Evolutionary conservation across 2,888 invertebrate species (phyloP), one percentile per base, ranked within the genome.

Genomic region (Phrixothrix hirtus): DNA sequence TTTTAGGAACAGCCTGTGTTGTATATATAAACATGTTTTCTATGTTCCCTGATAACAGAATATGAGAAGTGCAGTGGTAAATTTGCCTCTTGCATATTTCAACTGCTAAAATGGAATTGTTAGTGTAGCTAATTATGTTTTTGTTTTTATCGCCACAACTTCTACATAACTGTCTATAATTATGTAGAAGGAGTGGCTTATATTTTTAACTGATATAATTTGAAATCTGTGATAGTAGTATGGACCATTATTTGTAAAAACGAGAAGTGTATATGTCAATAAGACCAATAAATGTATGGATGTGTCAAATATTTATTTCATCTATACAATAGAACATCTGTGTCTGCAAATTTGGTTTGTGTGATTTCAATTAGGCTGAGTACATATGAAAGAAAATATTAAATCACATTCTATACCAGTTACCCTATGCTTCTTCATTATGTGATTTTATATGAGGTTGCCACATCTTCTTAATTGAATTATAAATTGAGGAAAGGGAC

Each of bases 171-270:
- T 38, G 32, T 27, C 38, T 13, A 57, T 53, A 53, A 41, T 35
- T 41, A 16, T 3, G n/a, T 43, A 31, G 11, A 59, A 46, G 46
- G 11, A 35, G 48, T 15, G 32, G 48, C 48, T 37, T 26, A 47
- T 50, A 55, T 51, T 59, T 56, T 57, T 54, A 57, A 59, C 62
- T 66, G 64, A 66, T 65, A 65, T 67, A 62, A 67, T 74, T 74
- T 76, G 70, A 73, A 73, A 76, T 72, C 77, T 77, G 77, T 77
- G 77, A 77, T 77, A 77, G 75, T 77, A 77, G 77, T 69, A 75
- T 64, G 76, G 75, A 76, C 76, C 75, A 74, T 71, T 70, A 65
- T 69, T 69, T 75, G 75, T 76, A 75, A 75, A 73, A 74, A 74
- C 62, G 68, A 64, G 65, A 67, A 66, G 69, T 62, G 68, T 67